A percentile compares a stretch with the other conserved stretches of the same genome.
phyloP scores from a whole-genome alignment of 2,797 vertebrate species.

The Paguma larvata region DNA sequence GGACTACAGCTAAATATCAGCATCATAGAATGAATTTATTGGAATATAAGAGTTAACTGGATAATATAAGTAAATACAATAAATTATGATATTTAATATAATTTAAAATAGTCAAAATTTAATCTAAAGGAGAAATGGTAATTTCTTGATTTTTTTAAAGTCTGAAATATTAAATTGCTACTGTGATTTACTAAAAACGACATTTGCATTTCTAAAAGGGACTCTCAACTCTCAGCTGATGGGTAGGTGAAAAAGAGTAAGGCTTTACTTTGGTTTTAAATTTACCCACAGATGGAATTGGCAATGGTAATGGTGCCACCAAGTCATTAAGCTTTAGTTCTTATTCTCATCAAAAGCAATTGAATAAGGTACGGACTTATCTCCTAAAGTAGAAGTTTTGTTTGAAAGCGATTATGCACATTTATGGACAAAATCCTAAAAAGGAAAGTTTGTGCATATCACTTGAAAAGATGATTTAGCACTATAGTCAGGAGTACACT shows the following conservation, averaged over 20 bases:
- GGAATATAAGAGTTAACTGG: neutral
- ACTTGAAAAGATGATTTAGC: neutral
- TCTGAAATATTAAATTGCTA: neutral
- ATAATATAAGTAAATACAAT: neutral
- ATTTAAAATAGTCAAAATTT: neutral
- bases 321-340: neutral
- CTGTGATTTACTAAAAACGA: neutral
- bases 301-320: neutral
- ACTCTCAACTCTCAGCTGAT: neutral
- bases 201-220: neutral
- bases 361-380: neutral
- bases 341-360: neutral
- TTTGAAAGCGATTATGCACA: neutral
- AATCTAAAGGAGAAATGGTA: neutral
- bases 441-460: neutral
- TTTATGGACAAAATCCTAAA: neutral
- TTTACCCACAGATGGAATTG: neutral
- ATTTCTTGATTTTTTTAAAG: neutral
- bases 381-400: neutral
- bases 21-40: neutral
- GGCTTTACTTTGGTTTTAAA: neutral
- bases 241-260: neutral
- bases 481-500: neutral
- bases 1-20: neutral
- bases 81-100: neutral